phyloP scores from a whole-genome alignment of 2,888 invertebrate species.

The Drosophila glabriapex region DNA sequence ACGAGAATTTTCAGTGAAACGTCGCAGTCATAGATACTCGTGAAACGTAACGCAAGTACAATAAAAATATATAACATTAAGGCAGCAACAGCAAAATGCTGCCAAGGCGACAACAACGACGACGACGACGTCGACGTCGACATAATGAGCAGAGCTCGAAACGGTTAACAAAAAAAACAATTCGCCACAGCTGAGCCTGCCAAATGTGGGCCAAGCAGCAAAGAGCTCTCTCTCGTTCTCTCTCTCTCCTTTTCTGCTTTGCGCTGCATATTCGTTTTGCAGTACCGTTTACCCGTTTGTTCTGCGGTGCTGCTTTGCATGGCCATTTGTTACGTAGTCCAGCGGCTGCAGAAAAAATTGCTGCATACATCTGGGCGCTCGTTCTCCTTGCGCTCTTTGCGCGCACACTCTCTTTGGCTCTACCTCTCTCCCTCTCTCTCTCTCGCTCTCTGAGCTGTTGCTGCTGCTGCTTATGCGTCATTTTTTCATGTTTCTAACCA shows the following conservation, averaged over 20 bases:
- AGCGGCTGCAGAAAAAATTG: slow-evolving; percentile 23
- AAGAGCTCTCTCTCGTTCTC: slow-evolving; percentile 9
- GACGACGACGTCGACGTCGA: slow-evolving; percentile 7
- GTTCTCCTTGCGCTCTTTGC: slow-evolving; percentile 25
- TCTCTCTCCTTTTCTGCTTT: slow-evolving; percentile 36
- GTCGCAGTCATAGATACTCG: slow-evolving; percentile 60
- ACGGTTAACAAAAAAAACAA: slow-evolving; percentile 49
- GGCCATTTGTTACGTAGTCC: slow-evolving; percentile 67
- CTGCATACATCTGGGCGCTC: slow-evolving; percentile 59
- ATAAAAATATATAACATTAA: slow-evolving; percentile 71
- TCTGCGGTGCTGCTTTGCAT: slow-evolving; percentile 69
- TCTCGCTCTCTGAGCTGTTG: slow-evolving; percentile 16
- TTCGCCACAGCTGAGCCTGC: slow-evolving; percentile 61
- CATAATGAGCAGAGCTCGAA: slow-evolving; percentile 65
- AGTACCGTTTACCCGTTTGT: slow-evolving; percentile 65
- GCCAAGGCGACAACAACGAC: slow-evolving; percentile 36
- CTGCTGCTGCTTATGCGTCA: slow-evolving; percentile 72
- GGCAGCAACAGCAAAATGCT: slow-evolving; percentile 37
- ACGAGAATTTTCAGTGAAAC: slow-evolving; percentile 47
- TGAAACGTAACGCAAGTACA: slow-evolving; percentile 64
- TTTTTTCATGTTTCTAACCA: slow-evolving; percentile 58
- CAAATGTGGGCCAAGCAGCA: slow-evolving; percentile 64
- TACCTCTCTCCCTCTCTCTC: slow-evolving; percentile 3
- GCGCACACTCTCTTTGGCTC: background rate
- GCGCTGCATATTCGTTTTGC: slow-evolving; percentile 70